These are phyloP conservation scores for Epinephelus cyanopodus DNA, from an alignment of 2,113 vertebrate species.

Conservation along the genomic window DNA sequence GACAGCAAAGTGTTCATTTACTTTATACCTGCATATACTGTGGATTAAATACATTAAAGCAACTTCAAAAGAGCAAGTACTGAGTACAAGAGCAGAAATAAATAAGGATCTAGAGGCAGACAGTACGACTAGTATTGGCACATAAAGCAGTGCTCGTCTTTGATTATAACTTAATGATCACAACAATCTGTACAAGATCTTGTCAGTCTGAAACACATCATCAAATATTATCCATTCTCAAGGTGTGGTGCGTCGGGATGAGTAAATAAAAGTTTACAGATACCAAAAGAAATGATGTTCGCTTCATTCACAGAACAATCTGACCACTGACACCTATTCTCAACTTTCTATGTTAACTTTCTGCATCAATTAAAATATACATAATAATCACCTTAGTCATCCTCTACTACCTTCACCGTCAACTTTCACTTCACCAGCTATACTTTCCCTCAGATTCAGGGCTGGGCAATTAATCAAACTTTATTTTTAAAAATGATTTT, in stretches of 20 bases:
- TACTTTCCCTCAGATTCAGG: not conserved
- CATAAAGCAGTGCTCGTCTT: constrained; percentile 65
- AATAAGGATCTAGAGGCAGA: constrained; percentile 57
- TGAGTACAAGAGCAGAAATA: constrained; percentile 69
- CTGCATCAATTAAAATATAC: not conserved
- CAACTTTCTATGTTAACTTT: constrained; percentile 12
- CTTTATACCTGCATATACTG: constrained; percentile 22
- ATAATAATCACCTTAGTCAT: not conserved
- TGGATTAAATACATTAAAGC: constrained; percentile 51
- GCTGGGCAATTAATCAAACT: no score
- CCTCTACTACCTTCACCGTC: not conserved
- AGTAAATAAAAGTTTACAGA: constrained; percentile 24
- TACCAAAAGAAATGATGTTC: constrained; percentile 39
- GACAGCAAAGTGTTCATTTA: constrained; percentile 20
- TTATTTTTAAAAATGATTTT: no score
- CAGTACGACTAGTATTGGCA: constrained; percentile 40
- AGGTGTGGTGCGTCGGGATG: constrained; percentile 5
- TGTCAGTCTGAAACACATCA: constrained; percentile 34
- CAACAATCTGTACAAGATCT: constrained; percentile 65
- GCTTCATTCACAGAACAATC: constrained; percentile 65
- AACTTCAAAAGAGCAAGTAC: constrained; percentile 35
- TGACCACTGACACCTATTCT: constrained; percentile 1
- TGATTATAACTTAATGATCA: constrained; percentile 74
- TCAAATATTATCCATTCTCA: constrained; percentile 14
- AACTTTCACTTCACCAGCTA: constrained; percentile 31